Evolutionary conservation across 2,113 vertebrate species (phyloP).

Genomic region (Puffinus mauretanicus): DNA sequence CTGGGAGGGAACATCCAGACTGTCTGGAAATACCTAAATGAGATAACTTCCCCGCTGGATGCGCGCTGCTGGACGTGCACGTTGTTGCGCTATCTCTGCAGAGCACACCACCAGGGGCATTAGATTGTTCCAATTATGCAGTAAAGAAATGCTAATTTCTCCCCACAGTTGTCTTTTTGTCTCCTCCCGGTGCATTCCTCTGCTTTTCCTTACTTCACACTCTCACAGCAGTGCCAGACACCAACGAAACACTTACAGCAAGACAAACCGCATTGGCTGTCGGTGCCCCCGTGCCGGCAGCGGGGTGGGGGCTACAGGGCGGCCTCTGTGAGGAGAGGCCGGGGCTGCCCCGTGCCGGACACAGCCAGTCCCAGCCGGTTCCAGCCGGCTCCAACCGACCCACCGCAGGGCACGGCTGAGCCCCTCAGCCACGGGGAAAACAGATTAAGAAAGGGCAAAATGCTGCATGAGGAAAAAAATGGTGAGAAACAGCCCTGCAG

Average conservation of each 20-base stretch:
- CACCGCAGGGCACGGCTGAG: rapidly evolving
- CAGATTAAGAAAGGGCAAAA: not conserved
- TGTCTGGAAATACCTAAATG: not conserved
- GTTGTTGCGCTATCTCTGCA: not conserved
- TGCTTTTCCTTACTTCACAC: not conserved
- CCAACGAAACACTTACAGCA: not conserved
- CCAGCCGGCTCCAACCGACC: rapidly evolving
- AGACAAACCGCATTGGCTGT: not conserved
- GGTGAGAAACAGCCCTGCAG: not conserved
- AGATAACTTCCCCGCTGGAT: not conserved
- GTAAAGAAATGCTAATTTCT: not conserved
- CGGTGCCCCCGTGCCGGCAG: rapidly evolving
- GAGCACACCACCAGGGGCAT: not conserved
- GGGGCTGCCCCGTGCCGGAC: rapidly evolving
- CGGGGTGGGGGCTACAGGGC: rapidly evolving
- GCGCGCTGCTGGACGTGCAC: not conserved
- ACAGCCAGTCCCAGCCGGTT: not conserved
- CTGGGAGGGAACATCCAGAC: not conserved
- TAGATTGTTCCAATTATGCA: not conserved
- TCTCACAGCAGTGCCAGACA: not conserved
- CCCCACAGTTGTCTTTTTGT: not conserved
- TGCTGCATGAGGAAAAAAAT: rapidly evolving
- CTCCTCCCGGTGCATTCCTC: not conserved
- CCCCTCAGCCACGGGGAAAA: not conserved
- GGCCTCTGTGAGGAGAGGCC: rapidly evolving